Conservation (phyloP, 1,140 invertebrate genomes). For the Cecropterus lyciades region DNA sequence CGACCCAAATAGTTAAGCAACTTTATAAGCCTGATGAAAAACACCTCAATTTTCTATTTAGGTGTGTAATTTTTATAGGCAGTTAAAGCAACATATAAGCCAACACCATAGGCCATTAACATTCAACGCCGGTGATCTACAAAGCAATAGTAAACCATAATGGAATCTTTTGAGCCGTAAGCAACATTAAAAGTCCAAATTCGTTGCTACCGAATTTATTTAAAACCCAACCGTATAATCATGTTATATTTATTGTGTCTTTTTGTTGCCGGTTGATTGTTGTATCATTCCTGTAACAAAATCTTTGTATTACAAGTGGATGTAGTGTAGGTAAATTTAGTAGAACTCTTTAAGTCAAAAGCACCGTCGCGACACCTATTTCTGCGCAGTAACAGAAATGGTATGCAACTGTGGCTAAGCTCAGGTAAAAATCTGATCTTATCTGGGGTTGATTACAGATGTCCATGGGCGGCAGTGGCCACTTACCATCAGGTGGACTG, state of each 20-base stretch:
- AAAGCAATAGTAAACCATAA: slow-evolving; percentile 20
- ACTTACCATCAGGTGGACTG: no score
- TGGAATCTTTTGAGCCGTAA: slow-evolving; percentile 19
- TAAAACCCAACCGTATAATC: background rate
- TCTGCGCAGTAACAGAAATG: no score
- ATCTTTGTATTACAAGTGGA: background rate
- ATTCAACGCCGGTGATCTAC: slow-evolving; percentile 18
- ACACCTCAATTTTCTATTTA: background rate
- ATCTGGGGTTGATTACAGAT: no score
- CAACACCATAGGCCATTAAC: slow-evolving; percentile 2
- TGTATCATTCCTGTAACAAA: slow-evolving; percentile 4
- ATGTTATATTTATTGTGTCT: slow-evolving; percentile 1
- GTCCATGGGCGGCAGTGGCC: no score
- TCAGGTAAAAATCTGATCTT: no score
- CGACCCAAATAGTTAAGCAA: no score
- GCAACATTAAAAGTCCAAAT: slow-evolving; percentile 15
- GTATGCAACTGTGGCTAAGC: no score
- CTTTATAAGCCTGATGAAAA: no score
- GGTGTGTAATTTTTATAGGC: slow-evolving; percentile 12
- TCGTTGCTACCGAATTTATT: slow-evolving; percentile 28
- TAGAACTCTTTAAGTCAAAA: no score
- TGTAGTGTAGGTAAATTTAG: no score
- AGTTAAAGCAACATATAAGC: slow-evolving; percentile 4
- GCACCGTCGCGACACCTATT: no score
- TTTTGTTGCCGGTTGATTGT: background rate